Evolutionary conservation across 1,140 invertebrate species (phyloP), one percentile per base, ranked within the genome.

Genomic region (Drosophila azteca): DNA sequence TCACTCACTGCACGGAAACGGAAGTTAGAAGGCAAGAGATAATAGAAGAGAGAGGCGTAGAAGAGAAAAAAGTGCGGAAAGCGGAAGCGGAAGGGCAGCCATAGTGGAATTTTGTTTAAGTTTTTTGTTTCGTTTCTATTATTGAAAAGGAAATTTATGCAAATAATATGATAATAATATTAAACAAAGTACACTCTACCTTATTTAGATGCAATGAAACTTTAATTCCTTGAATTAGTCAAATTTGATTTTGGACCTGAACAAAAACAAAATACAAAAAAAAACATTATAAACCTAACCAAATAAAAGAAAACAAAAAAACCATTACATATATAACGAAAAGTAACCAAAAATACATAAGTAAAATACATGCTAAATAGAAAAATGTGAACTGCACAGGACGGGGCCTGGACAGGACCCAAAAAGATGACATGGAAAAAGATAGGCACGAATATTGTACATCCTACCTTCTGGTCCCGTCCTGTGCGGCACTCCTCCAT

Each of bases 161-260:
- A 79, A 85, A 85, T 81, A 77, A 78, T 78, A 82, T 59, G 66
- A 88, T 67, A 81, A 77, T 64, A 77, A 82, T 82, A 88, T 69
- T 66, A 87, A 85, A 75, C 77, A 69, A 85, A 81, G 60, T 81
- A 87, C 82, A 85, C 75, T 87, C 80, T 87, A 87, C 82, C 82
- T 88, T 88, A 79, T 87, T 87, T 87, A 87, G 83, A 87, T 82
- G 83, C 79, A 89, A 90, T 87, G 87, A 90, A 90, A 90, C 87
- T 90, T 90, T 79, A 90, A 90, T 90, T 90, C 87, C 87, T 90
- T 90, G 75, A 87, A 90, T 90, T 90, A 90, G 87, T 87, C 82
- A 90, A 90, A 90, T 90, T 90, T 90, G 70, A 87, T 90, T 90
- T 90, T 90, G 85, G 85, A 90, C 85, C 85, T 90, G 85, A 90